Percentiles rank a stretch among this genome's conserved stretches.
These are phyloP conservation scores for Alloplasta piceator DNA, from an alignment of 2,888 invertebrate species.

Conservation along the genomic window DNA sequence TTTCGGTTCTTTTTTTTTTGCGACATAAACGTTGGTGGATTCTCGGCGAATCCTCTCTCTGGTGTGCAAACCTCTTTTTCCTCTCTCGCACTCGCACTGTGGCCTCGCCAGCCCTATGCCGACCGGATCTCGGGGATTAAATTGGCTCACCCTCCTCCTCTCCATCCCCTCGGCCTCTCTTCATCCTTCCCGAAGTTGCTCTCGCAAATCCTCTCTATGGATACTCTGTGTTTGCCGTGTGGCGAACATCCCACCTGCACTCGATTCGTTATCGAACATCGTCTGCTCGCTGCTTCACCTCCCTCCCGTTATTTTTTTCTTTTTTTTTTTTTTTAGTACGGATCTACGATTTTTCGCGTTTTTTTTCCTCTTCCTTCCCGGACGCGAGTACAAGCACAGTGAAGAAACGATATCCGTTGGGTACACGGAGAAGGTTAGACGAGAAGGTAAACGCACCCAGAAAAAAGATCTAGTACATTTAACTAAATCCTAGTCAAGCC, in stretches of 20 bases:
- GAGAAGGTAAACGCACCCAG: background rate
- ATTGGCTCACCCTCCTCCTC: slow-evolving; percentile 48
- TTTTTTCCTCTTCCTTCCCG: slow-evolving; percentile 5
- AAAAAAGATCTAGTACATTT: too few species aligned
- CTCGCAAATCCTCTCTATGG: slow-evolving; percentile 56
- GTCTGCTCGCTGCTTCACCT: slow-evolving; percentile 36
- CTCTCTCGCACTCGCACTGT: background rate
- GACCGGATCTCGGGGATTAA: slow-evolving; percentile 62
- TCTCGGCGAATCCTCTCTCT: slow-evolving; percentile 39
- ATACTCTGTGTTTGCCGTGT: slow-evolving; percentile 45
- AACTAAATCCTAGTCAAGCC: too few species aligned
- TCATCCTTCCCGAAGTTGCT: slow-evolving; percentile 35
- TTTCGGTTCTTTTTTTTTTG: slow-evolving; percentile 27
- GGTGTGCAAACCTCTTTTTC: slow-evolving; percentile 46
- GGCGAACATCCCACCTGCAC: slow-evolving; percentile 46
- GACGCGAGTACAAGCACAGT: slow-evolving; percentile 1
- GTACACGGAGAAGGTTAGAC: background rate
- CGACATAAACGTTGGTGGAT: slow-evolving; percentile 38
- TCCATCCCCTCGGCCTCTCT: slow-evolving; percentile 1
- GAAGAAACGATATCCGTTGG: slow-evolving; percentile 8
- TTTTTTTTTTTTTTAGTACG: slow-evolving; percentile 7
- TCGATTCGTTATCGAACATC: slow-evolving; percentile 56
- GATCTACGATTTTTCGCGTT: slow-evolving; percentile 17
- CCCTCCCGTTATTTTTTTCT: slow-evolving; percentile 1
- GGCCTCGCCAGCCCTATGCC: slow-evolving; percentile 42